Evolutionary conservation across 1,140 invertebrate genomes (phyloP), one percentile per base, ranked within the genome.

Genomic region (Ooceraea biroi): DNA sequence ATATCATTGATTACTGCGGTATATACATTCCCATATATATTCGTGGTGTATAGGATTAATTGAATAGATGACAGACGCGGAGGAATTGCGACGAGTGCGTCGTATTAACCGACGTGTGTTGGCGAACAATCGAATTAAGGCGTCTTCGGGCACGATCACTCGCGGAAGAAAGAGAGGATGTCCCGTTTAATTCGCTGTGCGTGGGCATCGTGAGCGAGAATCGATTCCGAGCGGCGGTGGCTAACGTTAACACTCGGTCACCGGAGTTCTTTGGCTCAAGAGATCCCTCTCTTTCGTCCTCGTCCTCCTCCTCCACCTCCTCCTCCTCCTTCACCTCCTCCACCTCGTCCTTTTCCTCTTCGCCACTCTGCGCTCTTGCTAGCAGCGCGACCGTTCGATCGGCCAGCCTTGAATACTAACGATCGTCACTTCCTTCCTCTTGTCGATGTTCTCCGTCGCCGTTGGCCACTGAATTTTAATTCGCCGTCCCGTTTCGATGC

Each of bases 401-500:
- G 78, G 52, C 22, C 77, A 84, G 82, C 83, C 88, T 91, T 91
- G 92, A 91, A 93, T 93, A 93, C 89, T 85, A 93, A 93, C 90
- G 71, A 89, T 68, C 85, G 84, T 72, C 88, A 93, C 92, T 93
- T 93, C 92, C 92, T 93, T 93, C 92, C 92, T 92, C 90, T 84
- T 84, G 89, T 91, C 90, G 86, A 89, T 90, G 87, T 89, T 91
- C 91, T 92, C 92, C 90, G 92, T 88, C 91, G 89, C 86, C 85
- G 84, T 41, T 77, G 84, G 78, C 84, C 82, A 30, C 83, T 92
- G 91, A 92, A 92, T 92, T 90, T 91, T 86, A 92, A 92, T 92
- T 89, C 77, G 57, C 69, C 78, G 87, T 71, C 83, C 85, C 78
- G 48, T 88, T 88, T 69, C 78, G 66, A 61, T 85, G 86, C 84